These are phyloP conservation scores for Electrona antarctica DNA, from an alignment of 2,113 vertebrate genomes.

Conservation along the genomic window DNA sequence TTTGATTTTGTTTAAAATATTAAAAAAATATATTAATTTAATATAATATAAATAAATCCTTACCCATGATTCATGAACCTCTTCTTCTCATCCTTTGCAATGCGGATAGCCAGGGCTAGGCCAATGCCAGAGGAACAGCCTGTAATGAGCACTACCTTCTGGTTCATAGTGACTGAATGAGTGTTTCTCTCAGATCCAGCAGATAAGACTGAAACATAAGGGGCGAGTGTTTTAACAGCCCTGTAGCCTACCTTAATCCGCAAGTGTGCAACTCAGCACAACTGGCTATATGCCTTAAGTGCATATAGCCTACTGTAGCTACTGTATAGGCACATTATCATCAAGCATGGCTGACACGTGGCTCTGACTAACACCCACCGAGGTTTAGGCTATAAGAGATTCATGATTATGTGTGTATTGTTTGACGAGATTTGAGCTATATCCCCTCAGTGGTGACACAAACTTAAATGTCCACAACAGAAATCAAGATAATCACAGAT, in stretches of 20 bases:
- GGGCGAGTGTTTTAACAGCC: slow-evolving; percentile 34
- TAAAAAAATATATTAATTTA: neutral
- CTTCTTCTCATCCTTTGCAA: slow-evolving; percentile 86
- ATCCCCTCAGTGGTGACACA: neutral
- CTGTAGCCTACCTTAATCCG: slow-evolving; percentile 52
- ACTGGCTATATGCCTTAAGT: neutral
- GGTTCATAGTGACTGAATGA: slow-evolving; percentile 70
- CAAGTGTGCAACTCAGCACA: slow-evolving; percentile 65
- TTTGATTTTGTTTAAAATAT: no score
- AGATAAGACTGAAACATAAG: slow-evolving; percentile 17
- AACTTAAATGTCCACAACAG: neutral
- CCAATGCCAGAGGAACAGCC: slow-evolving; percentile 90
- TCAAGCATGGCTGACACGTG: slow-evolving; percentile 2
- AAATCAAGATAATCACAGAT: neutral
- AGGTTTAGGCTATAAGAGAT: slow-evolving; percentile 39
- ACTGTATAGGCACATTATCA: slow-evolving; percentile 33
- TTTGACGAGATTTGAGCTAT: neutral
- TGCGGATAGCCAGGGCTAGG: slow-evolving; percentile 82
- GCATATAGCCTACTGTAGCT: slow-evolving; percentile 28
- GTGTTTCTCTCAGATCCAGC: slow-evolving; percentile 27
- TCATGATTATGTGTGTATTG: neutral
- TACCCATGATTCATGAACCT: slow-evolving; percentile 90
- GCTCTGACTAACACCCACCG: neutral
- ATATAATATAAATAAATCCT: slow-evolving; percentile 34
- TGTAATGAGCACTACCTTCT: slow-evolving; percentile 86